A percentile compares a stretch with the other conserved stretches of the same genome.
Conservation (phyloP, 2,113 vertebrate genomes). For the Ceuthmochares aereus region DNA sequence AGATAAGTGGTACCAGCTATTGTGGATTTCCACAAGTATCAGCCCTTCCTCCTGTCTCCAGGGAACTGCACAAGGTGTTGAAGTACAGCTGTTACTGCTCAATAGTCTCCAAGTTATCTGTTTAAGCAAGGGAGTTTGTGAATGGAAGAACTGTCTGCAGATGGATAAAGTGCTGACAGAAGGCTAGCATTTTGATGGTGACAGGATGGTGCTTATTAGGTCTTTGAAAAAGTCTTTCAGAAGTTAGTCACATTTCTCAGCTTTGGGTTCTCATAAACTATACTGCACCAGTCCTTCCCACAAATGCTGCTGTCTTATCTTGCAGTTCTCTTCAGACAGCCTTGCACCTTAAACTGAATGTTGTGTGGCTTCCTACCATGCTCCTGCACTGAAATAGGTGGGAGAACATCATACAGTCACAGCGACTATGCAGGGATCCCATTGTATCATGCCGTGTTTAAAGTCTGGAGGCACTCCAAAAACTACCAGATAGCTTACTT, state of each 20-base stretch:
- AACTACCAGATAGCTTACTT: not conserved
- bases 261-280: not conserved
- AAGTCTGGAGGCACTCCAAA: not conserved
- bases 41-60: not conserved
- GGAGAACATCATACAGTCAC: accelerated
- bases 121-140: not conserved
- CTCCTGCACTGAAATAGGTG: not conserved
- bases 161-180: not conserved
- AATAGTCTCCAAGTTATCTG: not conserved
- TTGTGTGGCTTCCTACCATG: not conserved
- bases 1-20: not conserved
- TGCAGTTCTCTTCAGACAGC: not conserved
- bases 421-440: not conserved
- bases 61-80: not conserved
- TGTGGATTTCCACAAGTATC: not conserved
- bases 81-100: not conserved
- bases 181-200: not conserved
- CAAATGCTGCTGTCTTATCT: not conserved
- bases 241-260: accelerated
- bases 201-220: not conserved
- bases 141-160: not conserved
- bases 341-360: not conserved
- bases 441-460: accelerated
- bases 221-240: not conserved
- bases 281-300: not conserved